Conservation (phyloP, 2,888 invertebrate species). For the Lottia scabra region DNA sequence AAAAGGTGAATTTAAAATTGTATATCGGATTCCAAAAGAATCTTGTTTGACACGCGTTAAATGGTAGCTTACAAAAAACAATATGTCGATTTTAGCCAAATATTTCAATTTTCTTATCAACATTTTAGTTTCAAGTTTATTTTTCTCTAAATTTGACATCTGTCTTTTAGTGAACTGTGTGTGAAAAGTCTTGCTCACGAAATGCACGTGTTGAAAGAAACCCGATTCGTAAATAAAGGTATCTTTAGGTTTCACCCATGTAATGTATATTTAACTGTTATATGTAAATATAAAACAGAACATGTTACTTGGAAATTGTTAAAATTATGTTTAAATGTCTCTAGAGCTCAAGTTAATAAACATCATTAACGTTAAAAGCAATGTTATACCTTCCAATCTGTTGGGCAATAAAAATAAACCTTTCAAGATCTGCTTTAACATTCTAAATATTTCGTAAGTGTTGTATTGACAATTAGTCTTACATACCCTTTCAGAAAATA, state of each 20-base stretch:
- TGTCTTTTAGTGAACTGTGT: not conserved
- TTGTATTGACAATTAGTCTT: no score
- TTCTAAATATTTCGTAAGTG: no score
- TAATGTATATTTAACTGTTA: not conserved
- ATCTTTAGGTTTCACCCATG: not conserved
- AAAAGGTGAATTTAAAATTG: no score
- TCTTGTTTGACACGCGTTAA: conserved; percentile 1
- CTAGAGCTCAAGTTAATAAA: not conserved
- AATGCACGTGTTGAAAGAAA: no score
- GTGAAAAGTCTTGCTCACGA: no score
- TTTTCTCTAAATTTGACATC: not conserved
- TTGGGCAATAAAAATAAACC: no score
- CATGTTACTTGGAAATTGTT: not conserved
- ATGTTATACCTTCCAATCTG: no score
- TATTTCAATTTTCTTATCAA: not conserved
- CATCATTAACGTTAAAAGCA: not conserved
- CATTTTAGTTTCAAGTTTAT: not conserved
- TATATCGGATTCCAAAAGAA: not conserved
- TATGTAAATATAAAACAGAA: not conserved
- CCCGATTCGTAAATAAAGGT: no score
- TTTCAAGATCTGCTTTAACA: no score
- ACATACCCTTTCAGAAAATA: no score
- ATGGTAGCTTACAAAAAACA: not conserved
- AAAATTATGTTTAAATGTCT: not conserved
- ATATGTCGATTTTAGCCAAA: not conserved